Conservation (phyloP, 2,113 vertebrate species). For the Patagioenas fasciata region DNA sequence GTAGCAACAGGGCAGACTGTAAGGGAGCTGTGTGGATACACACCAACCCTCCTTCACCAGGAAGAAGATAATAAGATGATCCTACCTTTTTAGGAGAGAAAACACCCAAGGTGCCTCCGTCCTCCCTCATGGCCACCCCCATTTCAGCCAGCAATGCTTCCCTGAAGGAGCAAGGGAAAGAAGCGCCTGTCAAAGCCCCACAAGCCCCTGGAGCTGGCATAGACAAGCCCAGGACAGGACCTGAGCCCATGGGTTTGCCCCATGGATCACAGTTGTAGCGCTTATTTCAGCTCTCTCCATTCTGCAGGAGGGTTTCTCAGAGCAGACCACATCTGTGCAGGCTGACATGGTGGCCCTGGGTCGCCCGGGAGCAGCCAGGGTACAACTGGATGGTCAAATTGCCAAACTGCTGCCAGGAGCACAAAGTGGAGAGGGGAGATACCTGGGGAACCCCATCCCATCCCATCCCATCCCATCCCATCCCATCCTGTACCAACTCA, state of each 20-base stretch:
- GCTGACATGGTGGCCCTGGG: background rate
- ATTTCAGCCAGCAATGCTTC: slow-evolving; percentile 96
- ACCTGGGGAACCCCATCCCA: background rate
- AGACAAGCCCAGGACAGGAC: background rate
- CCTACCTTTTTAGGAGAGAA: slow-evolving; percentile 98
- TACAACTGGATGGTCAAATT: accelerated
- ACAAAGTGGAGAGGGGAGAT: background rate
- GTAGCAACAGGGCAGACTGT: background rate
- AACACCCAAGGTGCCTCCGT: slow-evolving; percentile 94
- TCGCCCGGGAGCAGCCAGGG: background rate
- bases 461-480: too few relatives aligned
- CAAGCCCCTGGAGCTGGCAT: too few relatives aligned
- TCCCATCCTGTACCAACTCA: background rate
- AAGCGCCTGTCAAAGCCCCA: background rate
- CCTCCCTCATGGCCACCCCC: slow-evolving; percentile 97
- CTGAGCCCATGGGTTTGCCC: background rate
- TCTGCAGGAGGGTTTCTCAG: background rate
- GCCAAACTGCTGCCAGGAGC: background rate
- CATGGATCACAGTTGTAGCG: background rate
- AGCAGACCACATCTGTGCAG: background rate
- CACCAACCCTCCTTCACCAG: background rate
- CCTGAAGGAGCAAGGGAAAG: slow-evolving; percentile 72
- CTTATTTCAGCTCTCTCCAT: background rate
- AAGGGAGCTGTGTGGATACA: background rate
- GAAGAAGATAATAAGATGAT: background rate